These are phyloP conservation scores for Pterobdella sp. DNA, from an alignment of 2,888 invertebrate species.

Conservation along the genomic window DNA sequence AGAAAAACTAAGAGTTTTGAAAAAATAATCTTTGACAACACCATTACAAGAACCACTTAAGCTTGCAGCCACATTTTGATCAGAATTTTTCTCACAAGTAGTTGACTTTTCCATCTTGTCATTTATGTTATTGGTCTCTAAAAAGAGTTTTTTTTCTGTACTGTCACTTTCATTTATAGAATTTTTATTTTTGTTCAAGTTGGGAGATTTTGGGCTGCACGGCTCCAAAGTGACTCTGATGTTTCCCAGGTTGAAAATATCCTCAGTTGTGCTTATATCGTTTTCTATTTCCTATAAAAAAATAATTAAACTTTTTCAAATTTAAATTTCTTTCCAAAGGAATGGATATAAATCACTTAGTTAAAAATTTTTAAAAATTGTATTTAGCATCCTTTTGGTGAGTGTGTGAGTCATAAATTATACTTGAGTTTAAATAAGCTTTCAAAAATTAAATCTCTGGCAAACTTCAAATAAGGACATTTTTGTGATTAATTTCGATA, in stretches of 20 bases:
- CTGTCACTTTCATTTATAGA: background rate
- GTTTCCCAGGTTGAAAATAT: slow-evolving; percentile 18
- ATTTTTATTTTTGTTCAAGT: background rate
- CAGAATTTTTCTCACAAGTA: background rate
- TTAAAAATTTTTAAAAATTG: no score
- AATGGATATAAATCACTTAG: no score
- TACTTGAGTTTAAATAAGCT: no score
- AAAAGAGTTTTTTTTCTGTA: no score
- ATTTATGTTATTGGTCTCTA: background rate
- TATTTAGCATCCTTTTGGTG: no score
- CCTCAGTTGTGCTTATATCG: slow-evolving; percentile 15
- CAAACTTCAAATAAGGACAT: background rate
- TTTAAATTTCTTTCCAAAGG: no score
- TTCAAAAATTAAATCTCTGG: background rate
- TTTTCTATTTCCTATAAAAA: slow-evolving; percentile 20
- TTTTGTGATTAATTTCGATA: no score
- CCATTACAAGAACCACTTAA: slow-evolving; percentile 30
- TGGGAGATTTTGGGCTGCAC: slow-evolving; percentile 23
- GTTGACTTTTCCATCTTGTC: background rate
- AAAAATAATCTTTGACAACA: slow-evolving; percentile 43
- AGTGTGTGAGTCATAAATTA: no score
- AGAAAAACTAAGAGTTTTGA: slow-evolving; percentile 53
- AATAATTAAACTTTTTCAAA: no score
- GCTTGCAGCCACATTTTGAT: background rate
- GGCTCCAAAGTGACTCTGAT: slow-evolving; percentile 23